Evolutionary conservation across 2,113 vertebrate species (phyloP), one percentile per base, ranked within the genome.

Genomic region (Rhabdomys dilectus): DNA sequence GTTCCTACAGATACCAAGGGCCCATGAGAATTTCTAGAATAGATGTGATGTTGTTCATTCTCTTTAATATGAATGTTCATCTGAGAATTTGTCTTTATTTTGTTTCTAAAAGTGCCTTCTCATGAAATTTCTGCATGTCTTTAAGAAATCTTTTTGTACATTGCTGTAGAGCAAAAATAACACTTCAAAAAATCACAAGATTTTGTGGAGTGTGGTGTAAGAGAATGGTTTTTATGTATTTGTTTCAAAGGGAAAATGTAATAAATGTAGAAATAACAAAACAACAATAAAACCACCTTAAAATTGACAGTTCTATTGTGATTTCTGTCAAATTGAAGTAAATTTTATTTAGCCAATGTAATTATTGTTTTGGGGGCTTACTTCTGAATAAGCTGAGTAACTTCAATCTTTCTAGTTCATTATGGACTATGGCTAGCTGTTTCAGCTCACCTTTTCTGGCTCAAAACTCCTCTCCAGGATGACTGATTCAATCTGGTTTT

Each of bases 101-200:
- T 94, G 1, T 95, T 97, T 97, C 97, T 97, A 62, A 62, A 98
- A 98, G 98, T 98, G 98, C 98, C 98, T 99, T 98, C 95, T 97
- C 94, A 84, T 7, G 84, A 95, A 91, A 92, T 82, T 85, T 97
- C 64, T 97, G 95, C 97, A 93, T 98, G 95, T 97, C 97, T 98
- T 98, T 98, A 98, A 93, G 97, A 97, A 98, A 81, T 98, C 98
- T 98, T 98, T 99, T 99, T 99, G 97, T 99, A 99, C 97, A 98
- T 98, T 98, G 97, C 92, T 91, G 91, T 97, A 87, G 97, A 98
- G 66, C 96, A 96, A 97, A 98, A 98, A 98, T 98, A 98, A 42
- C 99, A 99, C 98, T 99, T 99, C 98, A 53, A 80, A 60, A 58
- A 56, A 99, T 98, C 98, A 98, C 97, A 80, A 94, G 97, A 98